A percentile compares a stretch with the other conserved stretches of the same genome.
Evolutionary conservation across 2,888 invertebrate genomes (phyloP).

Genomic region (Craniophora ligustri): DNA sequence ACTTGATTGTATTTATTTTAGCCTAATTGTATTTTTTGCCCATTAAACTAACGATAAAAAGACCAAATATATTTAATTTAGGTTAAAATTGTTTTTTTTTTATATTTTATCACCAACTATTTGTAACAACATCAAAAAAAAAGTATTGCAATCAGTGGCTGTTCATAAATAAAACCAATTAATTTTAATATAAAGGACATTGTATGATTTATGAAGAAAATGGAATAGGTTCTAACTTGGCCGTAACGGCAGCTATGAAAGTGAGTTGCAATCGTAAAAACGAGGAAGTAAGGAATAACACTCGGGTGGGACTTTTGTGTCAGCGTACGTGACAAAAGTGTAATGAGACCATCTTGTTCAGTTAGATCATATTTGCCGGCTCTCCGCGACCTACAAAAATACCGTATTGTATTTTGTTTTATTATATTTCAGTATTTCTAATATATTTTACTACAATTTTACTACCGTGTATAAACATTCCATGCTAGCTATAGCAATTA

Average conservation of each 20-base stretch:
- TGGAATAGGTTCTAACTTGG: slow-evolving; percentile 34
- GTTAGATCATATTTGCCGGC: slow-evolving; percentile 50
- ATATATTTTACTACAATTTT: slow-evolving; percentile 4
- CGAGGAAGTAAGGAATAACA: slow-evolving; percentile 43
- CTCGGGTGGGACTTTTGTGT: slow-evolving; percentile 50
- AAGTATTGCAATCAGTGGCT: slow-evolving; percentile 1
- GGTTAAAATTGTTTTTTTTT: too few species aligned
- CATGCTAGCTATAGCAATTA: slow-evolving; percentile 8
- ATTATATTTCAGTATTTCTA: slow-evolving; percentile 13
- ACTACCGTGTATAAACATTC: not conserved
- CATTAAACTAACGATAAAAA: too few species aligned
- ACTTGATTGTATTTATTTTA: not conserved
- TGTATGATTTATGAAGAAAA: slow-evolving; percentile 29
- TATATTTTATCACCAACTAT: too few species aligned
- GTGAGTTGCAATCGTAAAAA: slow-evolving; percentile 47
- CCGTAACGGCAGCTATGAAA: slow-evolving; percentile 37
- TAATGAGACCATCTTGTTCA: slow-evolving; percentile 63
- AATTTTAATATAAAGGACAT: slow-evolving; percentile 8
- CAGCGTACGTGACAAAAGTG: slow-evolving; percentile 66
- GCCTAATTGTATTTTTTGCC: not conserved
- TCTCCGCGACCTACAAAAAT: slow-evolving; percentile 39
- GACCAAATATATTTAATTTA: too few species aligned
- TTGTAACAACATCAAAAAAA: too few species aligned
- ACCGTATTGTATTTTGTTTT: slow-evolving; percentile 27
- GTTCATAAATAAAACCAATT: slow-evolving; percentile 6